Evolutionary conservation across 2,888 invertebrate species (phyloP).

Genomic region (Andrena bicolor): DNA sequence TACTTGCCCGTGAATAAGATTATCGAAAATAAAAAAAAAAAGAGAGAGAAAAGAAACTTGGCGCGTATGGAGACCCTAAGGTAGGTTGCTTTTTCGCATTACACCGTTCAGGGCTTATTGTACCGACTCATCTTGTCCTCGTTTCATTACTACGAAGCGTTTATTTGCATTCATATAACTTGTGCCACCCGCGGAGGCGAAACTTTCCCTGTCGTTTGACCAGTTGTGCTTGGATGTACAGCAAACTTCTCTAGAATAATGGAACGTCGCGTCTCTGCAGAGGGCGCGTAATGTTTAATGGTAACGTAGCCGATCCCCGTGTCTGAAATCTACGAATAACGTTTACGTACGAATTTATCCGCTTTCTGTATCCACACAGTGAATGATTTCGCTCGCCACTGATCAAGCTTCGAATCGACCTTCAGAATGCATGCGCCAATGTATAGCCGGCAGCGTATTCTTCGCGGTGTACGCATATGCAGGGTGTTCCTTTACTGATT

Average conservation of each 20-base stretch:
- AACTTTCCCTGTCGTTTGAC: slow-evolving; percentile 26
- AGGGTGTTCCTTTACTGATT: neutral
- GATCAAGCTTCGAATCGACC: slow-evolving; percentile 24
- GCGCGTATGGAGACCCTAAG: slow-evolving; percentile 61
- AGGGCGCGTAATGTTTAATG: slow-evolving; percentile 30
- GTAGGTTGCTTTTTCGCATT: slow-evolving; percentile 72
- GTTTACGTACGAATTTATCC: slow-evolving; percentile 34
- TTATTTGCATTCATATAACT: slow-evolving; percentile 40
- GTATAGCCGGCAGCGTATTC: slow-evolving; percentile 49
- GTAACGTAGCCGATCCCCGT: slow-evolving; percentile 30
- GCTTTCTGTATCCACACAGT: slow-evolving; percentile 31
- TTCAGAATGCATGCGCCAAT: slow-evolving; percentile 65
- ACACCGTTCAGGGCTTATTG: slow-evolving; percentile 57
- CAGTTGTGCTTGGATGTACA: slow-evolving; percentile 28
- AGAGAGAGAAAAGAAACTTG: slow-evolving; percentile 13
- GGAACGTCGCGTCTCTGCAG: slow-evolving; percentile 27
- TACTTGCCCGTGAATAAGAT: slow-evolving; percentile 25
- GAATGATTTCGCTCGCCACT: slow-evolving; percentile 23
- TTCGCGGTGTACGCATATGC: slow-evolving; percentile 50
- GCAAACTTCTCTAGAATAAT: slow-evolving; percentile 24
- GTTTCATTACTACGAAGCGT: slow-evolving; percentile 56
- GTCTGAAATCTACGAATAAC: slow-evolving; percentile 23
- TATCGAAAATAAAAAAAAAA: slow-evolving; percentile 17
- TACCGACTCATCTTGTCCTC: slow-evolving; percentile 53
- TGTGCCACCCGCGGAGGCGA: slow-evolving; percentile 17